Evolutionary conservation across 2,888 invertebrate species (phyloP).

Genomic region (Cantharis rustica): DNA sequence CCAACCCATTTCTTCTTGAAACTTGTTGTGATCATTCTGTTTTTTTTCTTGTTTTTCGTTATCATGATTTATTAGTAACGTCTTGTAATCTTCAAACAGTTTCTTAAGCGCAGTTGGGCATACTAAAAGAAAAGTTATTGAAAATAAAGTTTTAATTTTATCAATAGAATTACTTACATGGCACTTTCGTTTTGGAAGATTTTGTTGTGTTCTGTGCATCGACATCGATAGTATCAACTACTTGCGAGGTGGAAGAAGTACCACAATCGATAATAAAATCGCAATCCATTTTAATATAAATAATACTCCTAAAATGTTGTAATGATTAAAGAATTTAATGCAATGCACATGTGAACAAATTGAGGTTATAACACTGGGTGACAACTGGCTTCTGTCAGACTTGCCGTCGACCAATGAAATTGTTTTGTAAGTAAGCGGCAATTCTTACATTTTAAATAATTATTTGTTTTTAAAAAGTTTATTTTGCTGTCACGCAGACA

Average conservation of each 20-base stretch:
- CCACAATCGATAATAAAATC: not conserved
- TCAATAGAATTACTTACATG: not conserved
- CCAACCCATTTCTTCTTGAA: constrained; percentile 33
- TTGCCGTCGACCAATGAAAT: not conserved
- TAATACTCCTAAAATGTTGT: no score
- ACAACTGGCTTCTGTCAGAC: not conserved
- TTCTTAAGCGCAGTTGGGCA: constrained; percentile 25
- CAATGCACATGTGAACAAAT: not conserved
- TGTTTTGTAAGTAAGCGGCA: not conserved
- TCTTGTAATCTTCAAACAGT: constrained; percentile 37
- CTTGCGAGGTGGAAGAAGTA: not conserved
- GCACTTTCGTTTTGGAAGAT: not conserved
- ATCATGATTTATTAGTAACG: constrained; percentile 15
- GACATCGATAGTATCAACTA: not conserved
- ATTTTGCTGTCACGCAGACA: no score
- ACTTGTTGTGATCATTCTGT: not conserved
- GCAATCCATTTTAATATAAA: not conserved
- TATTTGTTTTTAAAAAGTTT: not conserved
- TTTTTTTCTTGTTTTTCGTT: not conserved
- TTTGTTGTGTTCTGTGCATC: not conserved
- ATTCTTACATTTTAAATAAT: not conserved
- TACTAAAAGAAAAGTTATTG: not conserved
- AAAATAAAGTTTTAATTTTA: not conserved
- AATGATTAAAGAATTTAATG: not conserved
- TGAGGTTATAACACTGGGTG: no score